These are phyloP conservation scores for Coendou prehensilis DNA, from an alignment of 2,797 vertebrate genomes.

Conservation along the genomic window DNA sequence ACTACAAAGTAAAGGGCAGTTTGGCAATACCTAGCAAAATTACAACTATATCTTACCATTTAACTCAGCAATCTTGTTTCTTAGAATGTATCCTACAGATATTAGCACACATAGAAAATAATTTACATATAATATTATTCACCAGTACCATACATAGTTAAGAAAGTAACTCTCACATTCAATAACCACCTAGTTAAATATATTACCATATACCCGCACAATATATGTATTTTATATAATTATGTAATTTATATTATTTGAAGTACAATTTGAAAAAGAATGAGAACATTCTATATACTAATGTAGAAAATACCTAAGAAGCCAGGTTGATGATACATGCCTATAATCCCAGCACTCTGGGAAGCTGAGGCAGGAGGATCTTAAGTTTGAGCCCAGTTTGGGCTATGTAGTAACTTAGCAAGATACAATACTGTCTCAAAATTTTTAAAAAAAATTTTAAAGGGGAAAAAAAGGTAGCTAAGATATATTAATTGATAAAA, in stretches of 20 bases:
- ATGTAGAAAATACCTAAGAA: not conserved
- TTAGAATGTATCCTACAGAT: not conserved
- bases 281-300: not conserved
- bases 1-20: not conserved
- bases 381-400: not conserved
- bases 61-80: conserved; percentile 7
- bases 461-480: not conserved
- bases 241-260: no score
- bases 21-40: conserved; percentile 13
- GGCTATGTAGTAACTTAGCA: not conserved
- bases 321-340: not conserved
- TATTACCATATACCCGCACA: not conserved
- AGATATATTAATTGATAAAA: not conserved
- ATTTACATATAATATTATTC: not conserved
- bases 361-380: no score
- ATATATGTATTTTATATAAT: not conserved
- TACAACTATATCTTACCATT: not conserved
- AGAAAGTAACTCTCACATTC: not conserved
- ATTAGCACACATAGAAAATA: not conserved
- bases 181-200: not conserved
- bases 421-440: not conserved
- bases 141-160: not conserved
- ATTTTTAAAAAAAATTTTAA: not conserved
- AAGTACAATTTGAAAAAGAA: conserved; percentile 5
- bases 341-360: not conserved